These are phyloP conservation scores for Acipenser ruthenus DNA, from an alignment of 2,797 vertebrate genomes.

Conservation along the genomic window DNA sequence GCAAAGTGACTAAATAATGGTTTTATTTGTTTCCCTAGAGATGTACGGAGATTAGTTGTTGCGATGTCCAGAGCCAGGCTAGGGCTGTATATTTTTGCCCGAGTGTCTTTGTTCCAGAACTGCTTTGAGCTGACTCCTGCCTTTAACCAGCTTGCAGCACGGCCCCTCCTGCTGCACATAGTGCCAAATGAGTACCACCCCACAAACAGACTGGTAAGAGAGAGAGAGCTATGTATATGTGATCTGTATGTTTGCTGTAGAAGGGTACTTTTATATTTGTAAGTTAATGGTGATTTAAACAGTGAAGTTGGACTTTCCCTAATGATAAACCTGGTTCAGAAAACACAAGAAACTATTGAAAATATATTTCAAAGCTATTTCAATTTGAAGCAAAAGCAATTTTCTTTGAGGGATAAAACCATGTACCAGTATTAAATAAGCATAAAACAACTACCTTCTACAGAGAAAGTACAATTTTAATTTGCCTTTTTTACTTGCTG, in stretches of 20 bases:
- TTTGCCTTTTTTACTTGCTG: too few relatives aligned
- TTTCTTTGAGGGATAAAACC: too few relatives aligned
- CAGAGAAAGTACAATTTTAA: too few relatives aligned
- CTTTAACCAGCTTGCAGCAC: constrained; percentile 91
- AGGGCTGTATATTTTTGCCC: constrained; percentile 90
- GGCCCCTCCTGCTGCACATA: constrained; percentile 86
- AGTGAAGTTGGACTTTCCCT: too few relatives aligned
- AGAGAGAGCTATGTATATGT: background rate
- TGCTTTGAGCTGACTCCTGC: constrained; percentile 95
- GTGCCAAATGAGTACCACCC: constrained; percentile 80
- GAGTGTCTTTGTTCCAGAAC: constrained; percentile 92
- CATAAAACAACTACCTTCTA: too few relatives aligned
- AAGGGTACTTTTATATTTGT: too few relatives aligned
- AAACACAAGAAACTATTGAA: too few relatives aligned
- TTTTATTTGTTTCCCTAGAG: constrained; percentile 55
- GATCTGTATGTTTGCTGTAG: constrained; percentile 13
- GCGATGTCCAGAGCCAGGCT: constrained; percentile 97
- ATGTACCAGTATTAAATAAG: too few relatives aligned
- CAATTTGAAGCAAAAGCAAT: too few relatives aligned
- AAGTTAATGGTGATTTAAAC: too few relatives aligned
- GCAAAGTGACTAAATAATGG: constrained; percentile 8
- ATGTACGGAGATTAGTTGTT: constrained; percentile 91
- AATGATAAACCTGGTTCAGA: too few relatives aligned
- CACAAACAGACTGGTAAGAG: constrained; percentile 58
- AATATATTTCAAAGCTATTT: too few relatives aligned